A percentile compares a stretch with the other conserved stretches of the same genome.
These are phyloP conservation scores for Sebastes hopkinsi DNA, from an alignment of 2,797 vertebrate genomes.

Conservation along the genomic window DNA sequence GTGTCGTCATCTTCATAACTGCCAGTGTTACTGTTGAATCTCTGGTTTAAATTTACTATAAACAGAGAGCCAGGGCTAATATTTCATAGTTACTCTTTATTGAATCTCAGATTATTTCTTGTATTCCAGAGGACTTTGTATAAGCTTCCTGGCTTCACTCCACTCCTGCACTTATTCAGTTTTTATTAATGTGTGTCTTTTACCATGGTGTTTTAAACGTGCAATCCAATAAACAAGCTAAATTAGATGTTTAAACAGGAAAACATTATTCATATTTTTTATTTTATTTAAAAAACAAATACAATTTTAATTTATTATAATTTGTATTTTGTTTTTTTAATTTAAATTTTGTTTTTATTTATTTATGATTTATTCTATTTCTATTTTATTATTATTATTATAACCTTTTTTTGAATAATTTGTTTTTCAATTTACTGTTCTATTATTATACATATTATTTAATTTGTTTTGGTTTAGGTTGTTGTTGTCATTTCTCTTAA, in stretches of 20 bases:
- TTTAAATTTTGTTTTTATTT: too few relatives aligned
- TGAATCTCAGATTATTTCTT: not conserved
- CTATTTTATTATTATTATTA: too few relatives aligned
- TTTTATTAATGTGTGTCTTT: not conserved
- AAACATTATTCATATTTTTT: too few relatives aligned
- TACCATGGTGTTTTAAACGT: not conserved
- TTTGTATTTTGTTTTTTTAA: too few relatives aligned
- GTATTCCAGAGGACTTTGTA: not conserved
- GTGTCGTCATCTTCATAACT: constrained; percentile 31
- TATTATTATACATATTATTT: too few relatives aligned
- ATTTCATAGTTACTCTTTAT: not conserved
- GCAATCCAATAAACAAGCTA: not conserved
- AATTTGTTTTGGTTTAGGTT: too few relatives aligned
- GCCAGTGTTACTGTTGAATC: constrained; percentile 35
- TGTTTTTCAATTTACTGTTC: too few relatives aligned
- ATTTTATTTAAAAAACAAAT: too few relatives aligned
- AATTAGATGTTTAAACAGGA: not conserved
- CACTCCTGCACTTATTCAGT: not conserved
- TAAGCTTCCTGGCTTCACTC: not conserved
- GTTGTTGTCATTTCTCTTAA: too few relatives aligned
- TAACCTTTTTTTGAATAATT: too few relatives aligned
- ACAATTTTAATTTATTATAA: too few relatives aligned
- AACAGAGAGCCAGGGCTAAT: not conserved
- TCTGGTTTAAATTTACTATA: constrained; percentile 15
- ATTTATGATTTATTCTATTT: too few relatives aligned